Base-by-base conservation (phyloP, 2,888 invertebrate genomes). In the Platycnemis pennipes region DNA sequence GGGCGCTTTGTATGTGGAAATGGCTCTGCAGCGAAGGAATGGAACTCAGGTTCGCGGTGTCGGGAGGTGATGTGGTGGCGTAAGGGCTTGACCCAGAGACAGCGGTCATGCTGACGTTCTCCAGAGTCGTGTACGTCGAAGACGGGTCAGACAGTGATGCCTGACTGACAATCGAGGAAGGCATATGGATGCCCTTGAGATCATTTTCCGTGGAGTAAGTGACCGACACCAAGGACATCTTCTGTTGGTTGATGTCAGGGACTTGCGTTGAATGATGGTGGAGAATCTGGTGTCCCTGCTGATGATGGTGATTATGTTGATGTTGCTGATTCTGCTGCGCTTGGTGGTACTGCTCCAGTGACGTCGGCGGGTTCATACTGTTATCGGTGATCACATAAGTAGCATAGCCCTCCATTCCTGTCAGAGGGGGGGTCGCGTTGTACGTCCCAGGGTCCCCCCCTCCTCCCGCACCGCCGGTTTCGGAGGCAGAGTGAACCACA, bases 41-140 rank as follows among this genome's bases (percentile, higher is more conserved):
- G 42, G 94, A 88, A 22, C 42, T 63, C 26, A 31, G 63, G 8
- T 42, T 37, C 8, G 77, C 31, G 16, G 89, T 69, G 37, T n/a
- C 44, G 0, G 87, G 87, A 8, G 87, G 45, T 4, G 87, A 22
- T 44, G 87, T 44, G 4, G 42, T 26, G 37, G 87, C 45, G 87
- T 87, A 87, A 0, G 87, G 42, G 2, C 45, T 45, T 26, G 37
- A 16, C 5, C 44, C 44, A 26, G 42, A 19, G 4, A 45, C 87
- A 2, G 22, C 63, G 26, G 26, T 26, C 87, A 87, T 94, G 7
- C 97, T 97, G 2, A 98, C 98, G 0, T 97, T 97, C 96, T 98
- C 97, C 95, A 98, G 96, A 95, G 97, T 97, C 0, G 98, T 97
- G 95, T 98, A 98, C 42, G 97, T 98, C 95, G 95, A 96, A 85